phyloP scores from a whole-genome alignment of 2,113 vertebrate genomes.

The Ameiurus melas region DNA sequence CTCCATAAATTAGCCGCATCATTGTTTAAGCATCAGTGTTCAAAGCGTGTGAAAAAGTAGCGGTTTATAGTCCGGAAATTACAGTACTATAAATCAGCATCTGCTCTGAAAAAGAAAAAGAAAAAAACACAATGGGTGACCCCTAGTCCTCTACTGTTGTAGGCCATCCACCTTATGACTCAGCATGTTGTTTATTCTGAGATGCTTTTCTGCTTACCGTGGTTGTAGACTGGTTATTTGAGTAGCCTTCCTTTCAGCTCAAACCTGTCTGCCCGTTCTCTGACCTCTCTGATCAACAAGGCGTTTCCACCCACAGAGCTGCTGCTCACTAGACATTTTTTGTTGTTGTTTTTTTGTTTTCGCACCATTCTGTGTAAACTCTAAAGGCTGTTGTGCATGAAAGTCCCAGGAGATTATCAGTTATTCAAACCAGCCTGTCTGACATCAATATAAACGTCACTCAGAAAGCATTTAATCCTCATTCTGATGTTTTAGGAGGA shows the following conservation, averaged over 20 bases:
- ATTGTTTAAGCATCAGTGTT: too few relatives aligned
- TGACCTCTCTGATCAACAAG: not conserved
- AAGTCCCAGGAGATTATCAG: not conserved
- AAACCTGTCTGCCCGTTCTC: not conserved
- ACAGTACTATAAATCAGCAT: not conserved
- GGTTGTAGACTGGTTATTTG: not conserved
- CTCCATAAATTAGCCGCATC: too few relatives aligned
- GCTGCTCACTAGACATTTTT: too few relatives aligned
- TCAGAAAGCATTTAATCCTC: not conserved
- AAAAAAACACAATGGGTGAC: not conserved
- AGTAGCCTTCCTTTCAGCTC: not conserved
- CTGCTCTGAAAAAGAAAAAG: too few relatives aligned
- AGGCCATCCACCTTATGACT: too few relatives aligned
- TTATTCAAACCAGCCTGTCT: not conserved
- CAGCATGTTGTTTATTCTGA: too few relatives aligned
- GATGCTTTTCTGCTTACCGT: too few relatives aligned
- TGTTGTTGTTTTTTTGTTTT: too few relatives aligned
- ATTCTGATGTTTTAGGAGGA: not conserved
- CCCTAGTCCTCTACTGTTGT: too few relatives aligned
- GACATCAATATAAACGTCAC: not conserved
- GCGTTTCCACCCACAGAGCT: not conserved
- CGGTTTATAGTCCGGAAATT: too few relatives aligned
- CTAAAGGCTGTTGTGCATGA: not conserved
- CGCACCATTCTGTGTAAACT: not conserved
- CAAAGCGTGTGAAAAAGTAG: too few relatives aligned